Evolutionary conservation across 2,888 invertebrate genomes (phyloP).

Genomic region (Hyposoter didymator): DNA sequence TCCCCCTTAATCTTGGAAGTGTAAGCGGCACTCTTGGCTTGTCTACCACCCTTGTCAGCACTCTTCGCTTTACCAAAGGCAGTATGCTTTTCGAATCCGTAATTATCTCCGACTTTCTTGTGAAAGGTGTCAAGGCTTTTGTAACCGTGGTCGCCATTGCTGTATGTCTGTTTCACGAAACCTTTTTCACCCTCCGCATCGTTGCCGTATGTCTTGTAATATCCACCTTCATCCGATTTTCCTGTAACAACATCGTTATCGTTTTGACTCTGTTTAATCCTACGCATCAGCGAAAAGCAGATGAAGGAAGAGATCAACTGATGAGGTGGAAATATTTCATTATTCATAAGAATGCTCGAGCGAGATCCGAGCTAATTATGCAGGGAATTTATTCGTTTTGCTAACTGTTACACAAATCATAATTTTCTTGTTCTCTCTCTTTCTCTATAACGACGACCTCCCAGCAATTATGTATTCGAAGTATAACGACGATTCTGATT

Average conservation of each 20-base stretch:
- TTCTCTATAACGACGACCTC: neutral
- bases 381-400: neutral
- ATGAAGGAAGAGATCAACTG: neutral
- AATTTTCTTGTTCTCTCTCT: neutral
- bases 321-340: neutral
- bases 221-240: constrained; percentile 84
- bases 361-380: neutral
- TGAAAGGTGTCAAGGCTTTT: constrained; percentile 90
- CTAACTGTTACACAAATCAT: neutral
- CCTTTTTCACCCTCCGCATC: constrained; percentile 87
- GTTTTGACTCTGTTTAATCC: constrained; percentile 42
- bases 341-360: constrained; percentile 11
- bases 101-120: constrained; percentile 90
- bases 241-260: constrained; percentile 79
- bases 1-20: constrained; percentile 81
- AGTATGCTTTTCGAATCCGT: constrained; percentile 89
- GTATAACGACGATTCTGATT: neutral
- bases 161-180: constrained; percentile 87
- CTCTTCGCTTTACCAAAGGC: constrained; percentile 86
- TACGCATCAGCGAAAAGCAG: neutral
- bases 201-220: constrained; percentile 87
- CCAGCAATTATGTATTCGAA: neutral
- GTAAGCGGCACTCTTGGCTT: constrained; percentile 74
- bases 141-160: constrained; percentile 90
- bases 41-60: constrained; percentile 75